Percentiles rank a stretch among this genome's conserved stretches.
Evolutionary conservation across 2,797 vertebrate genomes (phyloP).

Genomic region (Hemibagrus guttatus): DNA sequence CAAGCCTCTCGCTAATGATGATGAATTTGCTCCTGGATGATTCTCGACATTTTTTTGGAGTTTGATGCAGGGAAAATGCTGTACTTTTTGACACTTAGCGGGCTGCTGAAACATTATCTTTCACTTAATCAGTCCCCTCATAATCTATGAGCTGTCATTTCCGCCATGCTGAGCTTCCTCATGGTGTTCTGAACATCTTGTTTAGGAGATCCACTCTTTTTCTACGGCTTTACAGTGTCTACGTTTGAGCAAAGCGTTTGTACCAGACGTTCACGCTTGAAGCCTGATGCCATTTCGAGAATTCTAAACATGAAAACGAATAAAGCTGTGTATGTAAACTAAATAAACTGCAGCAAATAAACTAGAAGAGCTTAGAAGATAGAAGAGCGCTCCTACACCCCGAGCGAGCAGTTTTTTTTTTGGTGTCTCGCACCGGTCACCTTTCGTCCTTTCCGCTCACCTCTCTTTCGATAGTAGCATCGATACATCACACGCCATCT

Average conservation of each 20-base stretch:
- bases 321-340: not conserved
- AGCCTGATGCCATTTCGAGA: not conserved
- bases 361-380: not conserved
- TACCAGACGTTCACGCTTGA: not conserved
- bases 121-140: constrained; percentile 72
- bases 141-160: constrained; percentile 74
- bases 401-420: not conserved
- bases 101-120: constrained; percentile 71
- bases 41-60: constrained; percentile 28
- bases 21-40: constrained; percentile 48
- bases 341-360: not conserved
- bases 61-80: constrained; percentile 32
- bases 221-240: not conserved
- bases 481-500: not conserved
- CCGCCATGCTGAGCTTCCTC: constrained; percentile 69
- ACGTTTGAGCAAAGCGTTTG: no score
- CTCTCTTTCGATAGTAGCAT: not conserved
- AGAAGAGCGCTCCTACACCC: not conserved
- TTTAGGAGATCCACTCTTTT: constrained; percentile 4
- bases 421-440: not conserved
- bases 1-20: constrained; percentile 50
- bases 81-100: constrained; percentile 38
- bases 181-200: constrained; percentile 19
- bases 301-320: not conserved
- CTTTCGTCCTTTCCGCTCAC: not conserved